Conservation (phyloP, 2,888 invertebrate species). For the Papilio demoleus region DNA sequence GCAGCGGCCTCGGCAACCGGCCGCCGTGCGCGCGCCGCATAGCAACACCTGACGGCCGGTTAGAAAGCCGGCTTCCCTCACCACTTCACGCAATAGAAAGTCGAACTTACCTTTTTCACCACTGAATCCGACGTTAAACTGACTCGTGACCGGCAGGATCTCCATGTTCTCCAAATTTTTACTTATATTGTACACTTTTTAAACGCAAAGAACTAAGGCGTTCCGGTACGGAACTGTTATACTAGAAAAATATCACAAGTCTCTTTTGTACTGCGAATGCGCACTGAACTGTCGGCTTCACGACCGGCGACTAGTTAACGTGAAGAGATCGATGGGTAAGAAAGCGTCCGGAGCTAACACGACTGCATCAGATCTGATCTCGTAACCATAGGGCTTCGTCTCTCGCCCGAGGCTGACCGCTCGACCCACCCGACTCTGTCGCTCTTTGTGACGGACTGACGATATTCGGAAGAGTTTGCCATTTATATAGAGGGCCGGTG, state of each 20-base stretch:
- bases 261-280: conserved; percentile 81
- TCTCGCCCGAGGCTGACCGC: conserved; percentile 74
- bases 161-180: conserved; percentile 88
- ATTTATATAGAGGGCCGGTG: conserved; percentile 78
- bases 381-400: conserved; percentile 81
- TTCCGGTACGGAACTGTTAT: conserved; percentile 77
- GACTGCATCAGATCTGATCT: conserved; percentile 82
- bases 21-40: conserved; percentile 73
- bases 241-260: conserved; percentile 84
- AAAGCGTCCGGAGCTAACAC: conserved; percentile 72
- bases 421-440: conserved; percentile 80
- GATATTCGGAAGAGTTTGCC: conserved; percentile 65
- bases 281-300: conserved; percentile 73
- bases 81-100: conserved; percentile 72
- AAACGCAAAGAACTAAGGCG: conserved; percentile 68
- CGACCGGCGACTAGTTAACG: conserved; percentile 75
- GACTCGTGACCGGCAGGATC: conserved; percentile 90
- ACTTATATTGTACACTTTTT: conserved; percentile 83
- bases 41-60: conserved; percentile 72
- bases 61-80: conserved; percentile 73
- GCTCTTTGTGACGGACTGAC: conserved; percentile 80
- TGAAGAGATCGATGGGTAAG: conserved; percentile 77
- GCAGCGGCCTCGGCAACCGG: conserved; percentile 40
- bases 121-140: conserved; percentile 89
- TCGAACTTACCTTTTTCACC: conserved; percentile 87